phyloP scores from a whole-genome alignment of 2,888 invertebrate genomes.

The Neocrepidodera transversa region DNA sequence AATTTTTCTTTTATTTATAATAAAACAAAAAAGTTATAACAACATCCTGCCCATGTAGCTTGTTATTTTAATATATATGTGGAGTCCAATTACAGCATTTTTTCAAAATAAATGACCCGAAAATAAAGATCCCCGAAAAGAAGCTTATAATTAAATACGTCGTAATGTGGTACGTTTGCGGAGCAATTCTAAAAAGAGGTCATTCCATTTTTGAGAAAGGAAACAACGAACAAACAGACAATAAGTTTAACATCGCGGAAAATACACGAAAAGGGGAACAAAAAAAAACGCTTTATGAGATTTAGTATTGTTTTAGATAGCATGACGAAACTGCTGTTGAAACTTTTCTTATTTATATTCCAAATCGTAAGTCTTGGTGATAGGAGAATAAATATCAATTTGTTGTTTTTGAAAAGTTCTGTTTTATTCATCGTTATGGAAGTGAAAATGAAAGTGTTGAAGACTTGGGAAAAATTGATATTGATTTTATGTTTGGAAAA shows the following conservation, averaged over 20 bases:
- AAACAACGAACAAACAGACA: constrained; percentile 30
- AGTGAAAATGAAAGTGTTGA: no score
- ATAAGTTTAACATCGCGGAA: constrained; percentile 32
- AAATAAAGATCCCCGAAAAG: constrained; percentile 9
- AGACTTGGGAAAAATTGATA: no score
- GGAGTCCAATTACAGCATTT: not conserved
- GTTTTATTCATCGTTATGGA: constrained; percentile 16
- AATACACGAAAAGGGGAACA: constrained; percentile 23
- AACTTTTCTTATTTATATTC: constrained; percentile 29
- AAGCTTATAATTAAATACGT: constrained; percentile 21
- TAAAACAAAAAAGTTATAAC: no score
- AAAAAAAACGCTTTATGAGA: constrained; percentile 26
- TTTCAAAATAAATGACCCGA: not conserved
- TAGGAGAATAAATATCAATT: constrained; percentile 22
- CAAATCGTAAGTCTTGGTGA: constrained; percentile 17
- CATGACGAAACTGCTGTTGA: constrained; percentile 21
- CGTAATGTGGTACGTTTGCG: constrained; percentile 10
- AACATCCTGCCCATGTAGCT: no score
- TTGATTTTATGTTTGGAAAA: no score
- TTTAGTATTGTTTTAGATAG: constrained; percentile 30
- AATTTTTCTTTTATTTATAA: no score
- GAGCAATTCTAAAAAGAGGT: constrained; percentile 15
- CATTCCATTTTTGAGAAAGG: constrained; percentile 22
- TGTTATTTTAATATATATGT: no score
- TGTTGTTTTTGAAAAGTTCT: constrained; percentile 10